Percentiles rank a stretch among this genome's conserved stretches.
These are phyloP conservation scores for Palloptera scutellata DNA, from an alignment of 2,888 invertebrate species.

Conservation along the genomic window DNA sequence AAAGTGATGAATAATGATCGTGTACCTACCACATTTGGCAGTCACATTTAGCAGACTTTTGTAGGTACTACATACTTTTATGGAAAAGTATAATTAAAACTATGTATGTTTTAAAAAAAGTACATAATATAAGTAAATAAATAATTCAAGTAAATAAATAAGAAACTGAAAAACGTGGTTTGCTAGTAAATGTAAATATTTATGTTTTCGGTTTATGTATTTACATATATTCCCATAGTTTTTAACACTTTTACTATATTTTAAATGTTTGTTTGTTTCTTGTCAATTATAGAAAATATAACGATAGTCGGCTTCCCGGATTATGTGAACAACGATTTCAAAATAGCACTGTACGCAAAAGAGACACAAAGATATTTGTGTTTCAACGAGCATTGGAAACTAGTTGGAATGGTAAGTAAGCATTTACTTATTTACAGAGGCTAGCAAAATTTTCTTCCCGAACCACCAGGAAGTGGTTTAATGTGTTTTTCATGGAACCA, in stretches of 20 bases:
- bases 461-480: too few species aligned
- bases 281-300: constrained; percentile 62
- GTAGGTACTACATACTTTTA: too few species aligned
- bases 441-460: too few species aligned
- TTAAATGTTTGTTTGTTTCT: too few species aligned
- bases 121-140: constrained; percentile 1
- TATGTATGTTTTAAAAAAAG: not conserved
- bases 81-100: too few species aligned
- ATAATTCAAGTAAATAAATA: not conserved
- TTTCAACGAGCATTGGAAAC: constrained; percentile 77
- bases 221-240: too few species aligned
- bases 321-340: constrained; percentile 62
- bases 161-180: constrained; percentile 13
- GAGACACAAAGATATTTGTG: constrained; percentile 78
- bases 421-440: too few species aligned
- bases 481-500: too few species aligned
- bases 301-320: constrained; percentile 64
- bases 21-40: too few species aligned
- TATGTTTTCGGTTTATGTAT: not conserved
- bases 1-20: too few species aligned
- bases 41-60: too few species aligned
- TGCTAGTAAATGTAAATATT: constrained; percentile 1
- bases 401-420: constrained; percentile 74
- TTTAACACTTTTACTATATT: not conserved
- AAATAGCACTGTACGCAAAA: constrained; percentile 69